A percentile compares a stretch with the other conserved stretches of the same genome.
phyloP scores from a whole-genome alignment of 1,140 invertebrate genomes.

The Formica exsecta region DNA sequence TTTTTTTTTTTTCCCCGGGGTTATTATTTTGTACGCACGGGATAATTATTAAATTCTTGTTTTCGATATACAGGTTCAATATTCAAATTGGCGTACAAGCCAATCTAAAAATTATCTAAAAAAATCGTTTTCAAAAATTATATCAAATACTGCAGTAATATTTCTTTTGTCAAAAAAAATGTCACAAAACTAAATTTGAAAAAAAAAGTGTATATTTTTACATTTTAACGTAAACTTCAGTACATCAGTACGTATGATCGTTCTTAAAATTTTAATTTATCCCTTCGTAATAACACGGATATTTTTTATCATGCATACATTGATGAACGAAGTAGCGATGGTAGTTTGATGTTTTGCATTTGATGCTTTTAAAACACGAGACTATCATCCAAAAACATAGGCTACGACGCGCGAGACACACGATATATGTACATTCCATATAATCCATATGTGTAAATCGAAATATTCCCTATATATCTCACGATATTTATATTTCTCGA shows the following conservation, averaged over 20 bases:
- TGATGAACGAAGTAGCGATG: slow-evolving; percentile 33
- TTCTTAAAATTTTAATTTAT: slow-evolving; percentile 52
- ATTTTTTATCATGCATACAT: slow-evolving; percentile 40
- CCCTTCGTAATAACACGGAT: slow-evolving; percentile 9
- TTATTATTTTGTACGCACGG: background rate
- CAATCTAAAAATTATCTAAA: background rate
- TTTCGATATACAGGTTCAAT: background rate
- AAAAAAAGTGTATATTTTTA: background rate
- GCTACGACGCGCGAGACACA: background rate
- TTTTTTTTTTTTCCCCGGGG: no score
- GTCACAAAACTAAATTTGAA: slow-evolving; percentile 1
- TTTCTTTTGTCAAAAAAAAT: background rate
- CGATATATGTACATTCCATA: slow-evolving; percentile 17
- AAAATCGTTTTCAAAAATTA: background rate
- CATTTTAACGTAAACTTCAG: background rate
- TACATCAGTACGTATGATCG: background rate
- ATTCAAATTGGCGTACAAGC: background rate
- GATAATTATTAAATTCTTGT: slow-evolving; percentile 43
- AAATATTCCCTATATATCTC: slow-evolving; percentile 8
- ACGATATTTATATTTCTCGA: slow-evolving; percentile 38
- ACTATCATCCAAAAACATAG: background rate
- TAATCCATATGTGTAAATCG: slow-evolving; percentile 56
- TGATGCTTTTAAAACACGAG: slow-evolving; percentile 27
- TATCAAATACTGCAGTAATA: background rate
- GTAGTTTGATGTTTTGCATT: slow-evolving; percentile 40